Evolutionary conservation across 2,888 invertebrate species (phyloP), one percentile per base, ranked within the genome.

Genomic region (Eulithis testata): DNA sequence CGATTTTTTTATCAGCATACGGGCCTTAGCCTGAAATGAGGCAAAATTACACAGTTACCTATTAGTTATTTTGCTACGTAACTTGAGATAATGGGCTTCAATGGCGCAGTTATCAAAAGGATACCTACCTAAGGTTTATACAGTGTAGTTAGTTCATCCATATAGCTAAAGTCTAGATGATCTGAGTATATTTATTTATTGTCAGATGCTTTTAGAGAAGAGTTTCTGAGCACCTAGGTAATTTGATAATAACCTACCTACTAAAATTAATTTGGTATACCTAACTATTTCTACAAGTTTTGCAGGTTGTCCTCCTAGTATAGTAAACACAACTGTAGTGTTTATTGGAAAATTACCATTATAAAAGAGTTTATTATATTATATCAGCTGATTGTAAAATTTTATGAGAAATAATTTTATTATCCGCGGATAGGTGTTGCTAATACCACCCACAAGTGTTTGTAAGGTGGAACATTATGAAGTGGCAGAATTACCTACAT

Each of bases 351-450:
- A 36, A 54, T 53, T 64, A 60, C 44, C 45, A 45, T 50, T 54
- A 56, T 53, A 63, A 57, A 54, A 58, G 45, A 44, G 11, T 60
- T 65, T 65, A 65, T 61, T 37, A 37, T 55, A 62, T 56, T 31
- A 55, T 67, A 69, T 67, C 67, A 52, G 47, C 49, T 3, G 43
- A 40, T 51, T 56, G 50, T 72, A 68, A 62, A 61, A 37, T 45
- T 66, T 68, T 66, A 72, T 70, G 49, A 63, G 58, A 63, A 53
- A 47, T 45, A 31, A 66, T 66, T 68, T 40, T 53, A 69, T 66
- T 57, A 62, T 44, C 40, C 21, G n/a, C 12, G 37, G 45, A 31
- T 53, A 55, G 50, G 8, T 60, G 55, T 40, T 60, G 51, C 50
- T 55, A 56, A 59, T 59, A 53, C 57, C 57, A 47, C 37, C 51